Base-by-base conservation (phyloP, 1,140 invertebrate genomes). In the Phymorhynchus buccinoides region DNA sequence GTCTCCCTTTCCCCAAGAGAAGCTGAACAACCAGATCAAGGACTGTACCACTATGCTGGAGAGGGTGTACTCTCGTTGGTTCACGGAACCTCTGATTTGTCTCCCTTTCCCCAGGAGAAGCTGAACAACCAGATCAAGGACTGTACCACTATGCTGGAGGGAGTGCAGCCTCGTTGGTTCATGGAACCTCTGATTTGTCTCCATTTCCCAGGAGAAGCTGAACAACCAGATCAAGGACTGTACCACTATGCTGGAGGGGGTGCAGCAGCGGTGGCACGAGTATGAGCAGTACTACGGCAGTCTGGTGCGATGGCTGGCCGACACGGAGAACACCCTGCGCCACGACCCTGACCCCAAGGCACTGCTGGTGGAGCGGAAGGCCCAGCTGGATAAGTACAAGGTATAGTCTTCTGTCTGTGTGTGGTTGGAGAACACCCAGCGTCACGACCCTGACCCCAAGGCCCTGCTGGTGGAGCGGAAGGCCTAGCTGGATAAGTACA, bases 211-310 rank as follows among this genome's bases (percentile, higher is more conserved):
- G 81, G 96, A 98, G 88, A 95, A 95, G n/a, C 90, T 98, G 0
- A 96, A 97, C 91, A 94, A 95, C n/a, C 95, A 96, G 56, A 96
- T 96, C 77, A 96, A 96, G 77, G 96, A 98, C 89, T 96, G 96
- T 0, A 96, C 96, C 88, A 96, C 96, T 86, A 95, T 95, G 80
- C 92, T 98, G 18, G 95, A 96, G 32, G 98, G 97, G 89, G 94
- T 97, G n/a, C 94, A 95, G 83, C 94, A 95, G 80, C 95, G 96
- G 1, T 99, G 97, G 97, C 96, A 96, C 18, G 96, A 97, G 86
- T 98, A 97, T 92, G 95, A 96, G 79, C 95, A 95, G 75, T 96
- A 96, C 44, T 96, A 96, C 85, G 95, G 96, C 37, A 95, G 95
- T 81, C 95, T 97, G 94, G 96, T 96, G 85, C 94, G 95, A 22